Evolutionary conservation across 2,888 invertebrate species (phyloP).

Genomic region (Parnassius glacialis): DNA sequence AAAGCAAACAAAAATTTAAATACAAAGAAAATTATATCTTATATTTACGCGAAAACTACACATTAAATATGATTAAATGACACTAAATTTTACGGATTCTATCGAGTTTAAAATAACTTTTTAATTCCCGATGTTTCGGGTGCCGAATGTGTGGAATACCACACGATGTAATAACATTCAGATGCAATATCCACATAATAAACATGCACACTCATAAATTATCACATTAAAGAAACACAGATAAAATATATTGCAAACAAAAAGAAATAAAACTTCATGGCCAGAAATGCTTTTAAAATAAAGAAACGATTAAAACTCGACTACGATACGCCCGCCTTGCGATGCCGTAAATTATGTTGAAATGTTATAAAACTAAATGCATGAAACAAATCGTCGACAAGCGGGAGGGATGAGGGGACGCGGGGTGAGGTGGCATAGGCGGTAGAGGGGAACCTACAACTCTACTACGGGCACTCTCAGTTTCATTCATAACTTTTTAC

Average conservation of each 20-base stretch:
- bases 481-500: slow-evolving; percentile 82
- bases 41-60: too few species aligned
- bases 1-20: too few species aligned
- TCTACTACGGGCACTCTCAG: slow-evolving; percentile 78
- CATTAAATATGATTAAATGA: too few species aligned
- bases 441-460: slow-evolving; percentile 59
- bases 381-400: slow-evolving; percentile 67
- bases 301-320: slow-evolving; percentile 29
- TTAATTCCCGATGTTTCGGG: too few species aligned
- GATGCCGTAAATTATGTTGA: slow-evolving; percentile 63
- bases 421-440: slow-evolving; percentile 33
- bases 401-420: slow-evolving; percentile 41
- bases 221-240: neutral
- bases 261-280: slow-evolving; percentile 3
- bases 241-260: slow-evolving; percentile 6
- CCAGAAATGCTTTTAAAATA: slow-evolving; percentile 26
- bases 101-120: too few species aligned
- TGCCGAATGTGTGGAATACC: too few species aligned
- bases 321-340: slow-evolving; percentile 35
- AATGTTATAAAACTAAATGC: slow-evolving; percentile 77
- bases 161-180: too few species aligned
- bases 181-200: too few species aligned
- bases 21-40: too few species aligned
- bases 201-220: too few species aligned
- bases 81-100: too few species aligned